Percentiles rank a stretch among this genome's conserved stretches.
Evolutionary conservation across 1,140 invertebrate species (phyloP).

Genomic region (Phocides pigmalion): DNA sequence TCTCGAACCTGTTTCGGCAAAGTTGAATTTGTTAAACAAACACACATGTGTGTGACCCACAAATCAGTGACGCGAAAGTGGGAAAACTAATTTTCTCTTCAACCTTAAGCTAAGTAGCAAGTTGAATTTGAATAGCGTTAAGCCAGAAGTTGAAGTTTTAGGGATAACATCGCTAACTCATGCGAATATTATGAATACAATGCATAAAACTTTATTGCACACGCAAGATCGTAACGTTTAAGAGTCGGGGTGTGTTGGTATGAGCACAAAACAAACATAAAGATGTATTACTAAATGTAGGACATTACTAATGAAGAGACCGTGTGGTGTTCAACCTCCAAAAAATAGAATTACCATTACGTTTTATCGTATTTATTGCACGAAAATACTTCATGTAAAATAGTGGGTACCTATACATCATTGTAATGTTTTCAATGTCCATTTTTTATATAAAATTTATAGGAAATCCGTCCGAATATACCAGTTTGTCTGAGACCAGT

Average conservation of each 20-base stretch:
- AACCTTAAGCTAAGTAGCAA: slow-evolving; percentile 4
- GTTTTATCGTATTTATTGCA: not conserved
- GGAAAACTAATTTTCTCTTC: slow-evolving; percentile 58
- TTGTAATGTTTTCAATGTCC: too few relatives aligned
- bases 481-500: too few relatives aligned
- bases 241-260: not conserved
- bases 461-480: too few relatives aligned
- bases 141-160: not conserved
- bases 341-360: not conserved
- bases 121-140: slow-evolving; percentile 19
- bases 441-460: too few relatives aligned
- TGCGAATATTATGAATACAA: not conserved
- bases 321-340: slow-evolving; percentile 3
- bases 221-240: not conserved
- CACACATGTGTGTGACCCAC: slow-evolving; percentile 54
- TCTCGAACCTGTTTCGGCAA: slow-evolving; percentile 59
- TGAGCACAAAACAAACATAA: too few relatives aligned
- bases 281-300: not conserved
- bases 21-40: slow-evolving; percentile 65
- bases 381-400: not conserved
- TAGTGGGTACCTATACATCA: too few relatives aligned
- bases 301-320: slow-evolving; percentile 7
- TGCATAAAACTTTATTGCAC: slow-evolving; percentile 23
- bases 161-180: not conserved
- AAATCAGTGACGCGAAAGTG: slow-evolving; percentile 53